Conservation (phyloP, 1,140 invertebrate genomes). For the Andricus grossulariae region DNA sequence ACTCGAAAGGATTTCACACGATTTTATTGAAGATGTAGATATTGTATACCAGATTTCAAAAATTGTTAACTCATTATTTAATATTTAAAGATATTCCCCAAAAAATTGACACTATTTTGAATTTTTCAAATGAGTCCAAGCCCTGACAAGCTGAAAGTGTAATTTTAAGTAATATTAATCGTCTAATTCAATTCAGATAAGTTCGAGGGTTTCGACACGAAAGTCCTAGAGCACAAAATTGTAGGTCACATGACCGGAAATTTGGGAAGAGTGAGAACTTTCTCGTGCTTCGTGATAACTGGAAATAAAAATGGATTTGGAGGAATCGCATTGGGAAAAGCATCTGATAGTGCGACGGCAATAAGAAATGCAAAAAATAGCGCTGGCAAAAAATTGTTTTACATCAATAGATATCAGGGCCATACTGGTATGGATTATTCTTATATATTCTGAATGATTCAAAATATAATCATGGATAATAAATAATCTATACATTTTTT, state of each 20-base stretch:
- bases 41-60: no score
- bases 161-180: no score
- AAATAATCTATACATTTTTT: conserved; percentile 55
- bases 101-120: no score
- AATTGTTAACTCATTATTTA: no score
- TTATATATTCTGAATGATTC: conserved; percentile 17
- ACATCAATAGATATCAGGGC: conserved; percentile 86
- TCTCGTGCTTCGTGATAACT: conserved; percentile 85
- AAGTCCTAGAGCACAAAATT: conserved; percentile 88
- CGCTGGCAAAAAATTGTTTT: conserved; percentile 90
- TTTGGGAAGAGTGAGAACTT: conserved; percentile 84
- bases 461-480: conserved; percentile 28
- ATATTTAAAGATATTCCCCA: no score
- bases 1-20: no score
- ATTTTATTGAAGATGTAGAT: no score
- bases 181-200: conserved; percentile 79
- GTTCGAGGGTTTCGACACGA: conserved; percentile 92
- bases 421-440: conserved; percentile 83
- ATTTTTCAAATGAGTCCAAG: no score
- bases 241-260: conserved; percentile 91
- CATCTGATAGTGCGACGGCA: conserved; percentile 80
- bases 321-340: conserved; percentile 87
- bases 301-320: conserved; percentile 93
- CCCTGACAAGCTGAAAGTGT: no score
- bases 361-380: conserved; percentile 88